Base-by-base conservation (phyloP, 2,113 vertebrate species). In the Eonycteris spelaea region DNA sequence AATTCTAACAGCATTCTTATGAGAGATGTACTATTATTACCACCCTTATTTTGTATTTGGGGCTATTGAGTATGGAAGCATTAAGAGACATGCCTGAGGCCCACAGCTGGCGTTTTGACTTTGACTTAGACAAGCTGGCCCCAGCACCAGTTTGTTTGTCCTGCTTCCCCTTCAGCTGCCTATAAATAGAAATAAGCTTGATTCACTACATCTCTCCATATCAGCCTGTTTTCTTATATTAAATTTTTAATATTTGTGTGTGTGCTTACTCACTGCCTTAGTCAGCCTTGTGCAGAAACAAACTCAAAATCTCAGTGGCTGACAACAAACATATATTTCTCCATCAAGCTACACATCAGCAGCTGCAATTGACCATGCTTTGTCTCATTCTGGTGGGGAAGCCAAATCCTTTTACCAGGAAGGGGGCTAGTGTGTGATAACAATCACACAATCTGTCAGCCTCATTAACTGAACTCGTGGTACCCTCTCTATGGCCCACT, bases 381-480 rank as follows among this genome's bases (percentile, higher is more conserved):
- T 51, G n/a, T 35, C 83, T 84, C 21, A 19, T n/a, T 51, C 70
- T 33, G 15, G 9, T 7, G 40, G 30, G 19, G 18, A 38, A 6
- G 26, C 4, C 7, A 19, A 53, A 10, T 38, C 67, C 18, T 68
- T 28, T 45, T 43, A 40, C 11, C 10, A 2, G 77, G 35, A 86
- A 90, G 22, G 15, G 33, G 53, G 51, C 43, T 26, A 21, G n/a
- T 14, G 8, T n/a, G 18, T 74, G 11, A n/a, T 73, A 55, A 35
- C 1, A 10, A 4, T 48, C 15, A 5, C 22, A 22, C 15, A 8
- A 1, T 48, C 35, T 14, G 3, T 68, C 14, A 26, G 0, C 0
- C 1, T 22, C 2, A 2, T 55, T 63, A 33, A 10, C 19, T 24
- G 24, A 65, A 43, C 53, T 33, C 24, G 11, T 10, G 26, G 55